phyloP scores from a whole-genome alignment of 1,140 invertebrate species.

The Caenorhabditis tropicalis region DNA sequence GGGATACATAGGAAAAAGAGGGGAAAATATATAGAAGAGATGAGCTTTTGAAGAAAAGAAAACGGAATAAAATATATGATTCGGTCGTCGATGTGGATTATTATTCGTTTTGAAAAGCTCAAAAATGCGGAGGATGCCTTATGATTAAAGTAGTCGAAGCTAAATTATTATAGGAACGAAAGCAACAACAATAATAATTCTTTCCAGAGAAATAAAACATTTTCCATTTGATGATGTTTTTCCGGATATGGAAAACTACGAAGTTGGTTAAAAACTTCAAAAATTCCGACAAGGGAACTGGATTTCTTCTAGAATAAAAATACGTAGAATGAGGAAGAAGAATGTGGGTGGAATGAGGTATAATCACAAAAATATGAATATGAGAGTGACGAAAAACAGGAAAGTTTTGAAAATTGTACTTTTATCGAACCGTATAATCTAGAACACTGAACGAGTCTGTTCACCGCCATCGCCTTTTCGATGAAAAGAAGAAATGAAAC shows the following conservation, averaged over 20 bases:
- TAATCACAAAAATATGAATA: not conserved
- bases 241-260: no score
- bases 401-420: not conserved
- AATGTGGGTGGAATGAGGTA: not conserved
- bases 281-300: no score
- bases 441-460: conserved; percentile 23
- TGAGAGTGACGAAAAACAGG: not conserved
- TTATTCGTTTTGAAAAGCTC: not conserved
- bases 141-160: not conserved
- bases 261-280: no score
- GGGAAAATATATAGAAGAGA: not conserved
- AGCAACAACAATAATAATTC: no score
- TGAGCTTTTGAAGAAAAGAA: not conserved
- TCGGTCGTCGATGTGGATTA: not conserved
- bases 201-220: no score
- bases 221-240: no score
- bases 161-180: no score
- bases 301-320: no score
- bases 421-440: conserved; percentile 32
- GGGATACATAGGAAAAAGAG: not conserved
- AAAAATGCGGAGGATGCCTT: not conserved
- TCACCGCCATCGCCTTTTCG: not conserved
- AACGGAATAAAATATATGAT: conserved; percentile 3
- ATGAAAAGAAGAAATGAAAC: conserved; percentile 2
- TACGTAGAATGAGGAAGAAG: not conserved